phyloP scores from a whole-genome alignment of 2,797 vertebrate genomes.

The Tamandua tetradactyla region DNA sequence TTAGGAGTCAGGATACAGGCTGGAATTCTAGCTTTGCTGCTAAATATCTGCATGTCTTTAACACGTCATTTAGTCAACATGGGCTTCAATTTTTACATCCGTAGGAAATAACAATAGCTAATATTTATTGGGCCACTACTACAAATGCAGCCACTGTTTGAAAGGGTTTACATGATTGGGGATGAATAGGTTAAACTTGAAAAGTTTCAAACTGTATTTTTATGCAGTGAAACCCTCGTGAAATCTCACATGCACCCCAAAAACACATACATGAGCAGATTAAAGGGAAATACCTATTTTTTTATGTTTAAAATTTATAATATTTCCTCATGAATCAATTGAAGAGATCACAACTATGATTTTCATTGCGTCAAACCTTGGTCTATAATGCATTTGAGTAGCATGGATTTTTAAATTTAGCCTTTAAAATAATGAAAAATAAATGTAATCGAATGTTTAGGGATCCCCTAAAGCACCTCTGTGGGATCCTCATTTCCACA shows the following conservation, averaged over 20 bases:
- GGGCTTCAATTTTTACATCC: background rate
- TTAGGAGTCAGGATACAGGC: background rate
- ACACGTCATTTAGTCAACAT: background rate
- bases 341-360: background rate
- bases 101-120: background rate
- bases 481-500: constrained; percentile 1
- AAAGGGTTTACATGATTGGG: background rate
- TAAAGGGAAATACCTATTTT: background rate
- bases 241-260: no score
- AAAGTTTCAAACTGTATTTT: background rate
- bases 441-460: background rate
- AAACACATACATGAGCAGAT: background rate
- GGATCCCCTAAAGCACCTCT: background rate
- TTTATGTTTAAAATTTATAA: background rate
- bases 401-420: background rate
- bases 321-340: background rate
- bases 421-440: constrained; percentile 26
- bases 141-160: background rate
- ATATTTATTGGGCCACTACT: background rate
- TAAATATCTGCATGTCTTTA: background rate
- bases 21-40: constrained; percentile 2
- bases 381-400: background rate
- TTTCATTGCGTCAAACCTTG: background rate
- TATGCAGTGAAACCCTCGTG: background rate
- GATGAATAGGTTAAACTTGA: background rate